Conservation (phyloP, 2,113 vertebrate genomes). For the Rutilus rutilus region DNA sequence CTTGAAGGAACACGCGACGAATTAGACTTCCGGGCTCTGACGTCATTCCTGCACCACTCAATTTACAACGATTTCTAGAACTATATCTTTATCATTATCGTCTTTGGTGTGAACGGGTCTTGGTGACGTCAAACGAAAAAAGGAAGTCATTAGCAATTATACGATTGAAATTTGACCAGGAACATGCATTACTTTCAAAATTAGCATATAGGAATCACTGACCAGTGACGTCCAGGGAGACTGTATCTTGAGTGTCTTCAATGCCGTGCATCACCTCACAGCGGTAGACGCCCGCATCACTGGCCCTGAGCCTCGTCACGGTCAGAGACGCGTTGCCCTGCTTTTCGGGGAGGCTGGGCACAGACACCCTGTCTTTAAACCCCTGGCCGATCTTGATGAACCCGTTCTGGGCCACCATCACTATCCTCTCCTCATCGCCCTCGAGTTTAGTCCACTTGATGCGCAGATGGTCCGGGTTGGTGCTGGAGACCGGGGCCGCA, state of each 20-base stretch:
- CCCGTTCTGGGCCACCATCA: conserved; percentile 87
- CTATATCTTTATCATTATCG: too few species aligned
- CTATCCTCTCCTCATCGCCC: conserved; percentile 79
- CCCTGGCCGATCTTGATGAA: conserved; percentile 82
- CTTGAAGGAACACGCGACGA: too few species aligned
- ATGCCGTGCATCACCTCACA: conserved; percentile 91
- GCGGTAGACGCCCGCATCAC: conserved; percentile 87
- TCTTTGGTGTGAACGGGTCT: too few species aligned
- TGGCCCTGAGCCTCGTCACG: conserved; percentile 80
- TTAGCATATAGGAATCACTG: conserved; percentile 62
- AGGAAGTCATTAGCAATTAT: neutral
- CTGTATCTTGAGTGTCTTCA: conserved; percentile 81
- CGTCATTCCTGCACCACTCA: too few species aligned
- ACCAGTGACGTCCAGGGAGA: conserved; percentile 84
- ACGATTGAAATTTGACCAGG: neutral
- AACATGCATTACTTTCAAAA: neutral
- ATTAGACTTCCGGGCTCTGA: too few species aligned
- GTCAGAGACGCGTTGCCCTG: conserved; percentile 82
- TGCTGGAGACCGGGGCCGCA: neutral
- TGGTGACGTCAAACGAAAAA: too few species aligned
- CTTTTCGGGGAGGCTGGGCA: conserved; percentile 73
- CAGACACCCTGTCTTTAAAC: conserved; percentile 82
- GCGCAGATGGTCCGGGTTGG: conserved; percentile 77
- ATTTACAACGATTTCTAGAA: too few species aligned
- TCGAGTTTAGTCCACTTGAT: conserved; percentile 95